phyloP scores from a whole-genome alignment of 1,140 invertebrate genomes.

The Trypoxylus dichotomus region DNA sequence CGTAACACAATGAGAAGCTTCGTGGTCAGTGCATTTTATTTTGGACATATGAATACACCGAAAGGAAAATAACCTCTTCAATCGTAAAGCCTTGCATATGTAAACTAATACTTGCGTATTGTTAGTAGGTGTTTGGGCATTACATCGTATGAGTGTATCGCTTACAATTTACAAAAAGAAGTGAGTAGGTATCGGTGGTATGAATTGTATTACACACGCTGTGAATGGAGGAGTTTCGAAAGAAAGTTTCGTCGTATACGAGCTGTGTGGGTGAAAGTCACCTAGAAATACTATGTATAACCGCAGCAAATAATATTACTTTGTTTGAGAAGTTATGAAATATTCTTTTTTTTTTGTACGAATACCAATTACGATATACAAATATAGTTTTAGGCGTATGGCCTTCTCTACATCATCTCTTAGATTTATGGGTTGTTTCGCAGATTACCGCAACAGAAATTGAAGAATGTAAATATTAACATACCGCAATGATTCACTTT shows the following conservation, averaged over 20 bases:
- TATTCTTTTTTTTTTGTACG: neutral
- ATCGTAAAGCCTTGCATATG: neutral
- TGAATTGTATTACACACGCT: neutral
- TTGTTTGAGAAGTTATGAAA: conserved; percentile 3
- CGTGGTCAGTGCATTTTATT: neutral
- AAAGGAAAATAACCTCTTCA: neutral
- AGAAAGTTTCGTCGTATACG: neutral
- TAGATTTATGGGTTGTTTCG: neutral
- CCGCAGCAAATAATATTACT: neutral
- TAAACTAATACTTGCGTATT: neutral
- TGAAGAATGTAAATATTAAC: conserved; percentile 11
- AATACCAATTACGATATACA: neutral
- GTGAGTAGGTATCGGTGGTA: neutral
- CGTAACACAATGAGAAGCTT: neutral
- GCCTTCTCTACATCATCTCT: neutral
- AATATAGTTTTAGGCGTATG: neutral
- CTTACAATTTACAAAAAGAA: too few relatives aligned
- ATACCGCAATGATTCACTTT: neutral
- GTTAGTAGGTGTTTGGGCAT: too few relatives aligned
- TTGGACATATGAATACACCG: neutral
- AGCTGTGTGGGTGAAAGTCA: conserved; percentile 8
- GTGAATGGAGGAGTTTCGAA: conserved; percentile 16
- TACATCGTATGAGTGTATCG: too few relatives aligned
- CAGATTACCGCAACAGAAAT: neutral
- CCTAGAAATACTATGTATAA: conserved; percentile 7